Evolutionary conservation across 2,113 vertebrate genomes (phyloP).

Genomic region (Esox niger): DNA sequence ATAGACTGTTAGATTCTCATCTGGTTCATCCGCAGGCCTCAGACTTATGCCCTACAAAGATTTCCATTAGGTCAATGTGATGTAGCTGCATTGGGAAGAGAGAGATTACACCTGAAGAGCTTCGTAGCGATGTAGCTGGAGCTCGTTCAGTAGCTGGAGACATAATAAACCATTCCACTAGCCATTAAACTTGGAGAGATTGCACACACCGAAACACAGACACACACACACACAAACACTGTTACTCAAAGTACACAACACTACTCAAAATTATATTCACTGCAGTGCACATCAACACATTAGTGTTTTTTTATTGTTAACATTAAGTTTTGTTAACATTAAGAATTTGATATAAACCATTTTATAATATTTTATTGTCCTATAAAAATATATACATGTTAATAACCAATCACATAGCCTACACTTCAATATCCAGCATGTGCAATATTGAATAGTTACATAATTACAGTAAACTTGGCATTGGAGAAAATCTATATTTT

Average conservation of each 20-base stretch:
- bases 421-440: not conserved
- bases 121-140: not conserved
- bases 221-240: too few species aligned
- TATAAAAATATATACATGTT: not conserved
- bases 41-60: constrained; percentile 5
- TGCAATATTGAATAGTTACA: not conserved
- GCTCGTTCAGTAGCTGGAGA: not conserved
- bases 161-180: constrained; percentile 12
- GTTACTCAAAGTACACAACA: too few species aligned
- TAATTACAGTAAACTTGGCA: too few species aligned
- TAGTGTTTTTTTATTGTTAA: not conserved
- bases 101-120: constrained; percentile 3
- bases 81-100: not conserved
- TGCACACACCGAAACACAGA: not conserved
- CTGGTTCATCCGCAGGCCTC: constrained; percentile 6
- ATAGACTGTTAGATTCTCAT: constrained; percentile 20
- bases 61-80: constrained; percentile 19
- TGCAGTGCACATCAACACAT: not conserved
- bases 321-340: too few species aligned
- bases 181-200: not conserved
- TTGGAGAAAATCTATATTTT: not conserved
- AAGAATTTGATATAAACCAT: too few species aligned
- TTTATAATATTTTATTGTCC: too few species aligned
- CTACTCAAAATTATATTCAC: not conserved
- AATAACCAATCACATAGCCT: not conserved